These are phyloP conservation scores for Cecropterus lyciades DNA, from an alignment of 1,140 invertebrate genomes.

Conservation along the genomic window DNA sequence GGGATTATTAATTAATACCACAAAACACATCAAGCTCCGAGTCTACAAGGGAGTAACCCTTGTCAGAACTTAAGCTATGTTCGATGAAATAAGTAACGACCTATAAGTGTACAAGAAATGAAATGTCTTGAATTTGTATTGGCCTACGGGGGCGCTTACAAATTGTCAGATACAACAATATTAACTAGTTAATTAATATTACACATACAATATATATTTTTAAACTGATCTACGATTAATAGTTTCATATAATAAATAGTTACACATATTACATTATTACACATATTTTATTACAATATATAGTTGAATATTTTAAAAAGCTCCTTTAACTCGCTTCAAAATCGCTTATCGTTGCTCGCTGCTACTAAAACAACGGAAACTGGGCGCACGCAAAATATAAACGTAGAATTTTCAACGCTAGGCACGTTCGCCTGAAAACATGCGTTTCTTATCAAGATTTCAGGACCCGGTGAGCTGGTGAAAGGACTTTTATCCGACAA, in stretches of 20 bases:
- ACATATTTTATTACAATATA: no score
- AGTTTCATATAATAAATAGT: no score
- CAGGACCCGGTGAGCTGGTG: constrained; percentile 25
- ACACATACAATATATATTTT: no score
- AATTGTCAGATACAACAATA: no score
- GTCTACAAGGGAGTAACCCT: constrained; percentile 3
- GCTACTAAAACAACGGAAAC: not conserved
- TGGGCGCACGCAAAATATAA: constrained; percentile 27
- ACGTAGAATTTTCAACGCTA: constrained; percentile 24
- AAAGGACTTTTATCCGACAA: constrained; percentile 24
- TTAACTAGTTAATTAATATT: no score
- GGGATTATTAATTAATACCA: constrained; percentile 34
- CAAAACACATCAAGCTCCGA: constrained; percentile 12
- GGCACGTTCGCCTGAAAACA: constrained; percentile 27
- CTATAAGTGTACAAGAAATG: not conserved
- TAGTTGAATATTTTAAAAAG: no score
- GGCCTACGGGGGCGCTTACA: no score
- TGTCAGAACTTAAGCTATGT: constrained; percentile 9
- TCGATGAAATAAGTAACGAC: constrained; percentile 6
- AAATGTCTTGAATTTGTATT: no score
- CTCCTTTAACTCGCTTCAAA: no score
- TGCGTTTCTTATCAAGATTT: constrained; percentile 33
- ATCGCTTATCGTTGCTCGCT: constrained; percentile 1
- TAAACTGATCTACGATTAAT: no score
- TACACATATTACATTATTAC: no score